Base-by-base conservation (phyloP, 2,113 vertebrate genomes). In the Excalfactoria chinensis region DNA sequence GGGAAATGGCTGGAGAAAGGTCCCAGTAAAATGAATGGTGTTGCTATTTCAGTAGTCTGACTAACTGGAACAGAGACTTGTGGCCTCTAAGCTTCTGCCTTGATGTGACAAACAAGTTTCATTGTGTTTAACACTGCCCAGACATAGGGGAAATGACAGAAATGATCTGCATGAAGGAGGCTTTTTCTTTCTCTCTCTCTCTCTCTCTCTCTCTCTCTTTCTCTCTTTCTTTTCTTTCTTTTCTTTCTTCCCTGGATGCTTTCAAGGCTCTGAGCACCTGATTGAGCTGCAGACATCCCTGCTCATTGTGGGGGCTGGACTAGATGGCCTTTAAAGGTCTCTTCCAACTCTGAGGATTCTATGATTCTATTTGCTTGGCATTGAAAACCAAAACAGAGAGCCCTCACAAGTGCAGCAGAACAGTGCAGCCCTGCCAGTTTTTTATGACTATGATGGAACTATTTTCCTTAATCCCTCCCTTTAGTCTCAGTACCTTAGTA, bases 391-490 rank as follows among this genome's bases (percentile, higher is more conserved):
- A 92, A 94, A 74, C 5, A 13, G 13, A 48, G 56, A 90, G 35
- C 88, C 94, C 76, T 90, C 8, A 0, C 80, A 82, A 75, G 82
- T 64, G 51, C 85, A 64, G 51, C 72, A 56, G 56, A 88, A 18
- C 41, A 60, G 8, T 88, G 79, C 79, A 95, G 72, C 30, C 37
- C 32, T 95, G 68, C 55, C 70, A 85, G 63, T 3, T 59, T 91
- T 84, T 92, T 93, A 73, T 93, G 69, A 75, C 81, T 87, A 25
- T 73, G 78, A 69, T 63, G 70, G 41, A 83, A 95, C 79, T 93
- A 80, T 86, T 91, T 95, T 93, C 79, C 66, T n/a, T 28, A 73
- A 67, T 82, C 89, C 67, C 30, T 85, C 30, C 30, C 53, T 4
- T 89, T 59, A 22, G 25, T 90, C 58, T 88, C 64, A 71, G 16